Base-by-base conservation (phyloP, 2,797 vertebrate genomes). In the Avahi laniger region DNA sequence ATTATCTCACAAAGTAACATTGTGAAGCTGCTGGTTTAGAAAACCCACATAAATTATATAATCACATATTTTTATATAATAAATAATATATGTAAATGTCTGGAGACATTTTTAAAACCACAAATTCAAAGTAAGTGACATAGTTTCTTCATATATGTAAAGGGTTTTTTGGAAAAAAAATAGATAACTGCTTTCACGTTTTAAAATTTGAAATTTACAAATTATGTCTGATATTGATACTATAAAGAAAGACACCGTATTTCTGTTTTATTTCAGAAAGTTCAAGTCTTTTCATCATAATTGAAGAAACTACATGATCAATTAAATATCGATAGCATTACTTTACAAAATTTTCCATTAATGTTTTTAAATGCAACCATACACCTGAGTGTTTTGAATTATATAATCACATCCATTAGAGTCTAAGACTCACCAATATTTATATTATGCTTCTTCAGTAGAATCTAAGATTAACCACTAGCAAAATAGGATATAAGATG, bases 221-320 rank as follows among this genome's bases (percentile, higher is more conserved):
- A 89, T 76, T 90, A 75, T 52, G 89, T 52, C 54, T 84, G 61
- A 95, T 91, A 88, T 46, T 93, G 67, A 94, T 79, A 93, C 33
- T 72, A 86, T 52, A 57, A 96, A 95, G 87, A 94, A 97, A 83
- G 65, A 95, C 50, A 86, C 35, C 65, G 7, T 54, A 46, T 63
- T 94, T 85, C 73, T 52, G 90, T 89, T 97, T 96, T 94, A 96
- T 95, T 97, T 94, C 61, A 89, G 59, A 69, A 95, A 96, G 69
- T 94, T 87, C 93, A 97, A 93, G 43, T 91, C 41, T 96, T 96
- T 95, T 95, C 70, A 88, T 67, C 88, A 95, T 95, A 95, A 97
- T n/a, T 94, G 76, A 96, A 95, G 72, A 65, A 93, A 84, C 0
- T 96, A 13, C 72, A 97, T 92, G 76, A 97, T 93, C 2, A 4